Evolutionary conservation across 2,888 invertebrate species (phyloP).

Genomic region (Archaeoteleia sp.): DNA sequence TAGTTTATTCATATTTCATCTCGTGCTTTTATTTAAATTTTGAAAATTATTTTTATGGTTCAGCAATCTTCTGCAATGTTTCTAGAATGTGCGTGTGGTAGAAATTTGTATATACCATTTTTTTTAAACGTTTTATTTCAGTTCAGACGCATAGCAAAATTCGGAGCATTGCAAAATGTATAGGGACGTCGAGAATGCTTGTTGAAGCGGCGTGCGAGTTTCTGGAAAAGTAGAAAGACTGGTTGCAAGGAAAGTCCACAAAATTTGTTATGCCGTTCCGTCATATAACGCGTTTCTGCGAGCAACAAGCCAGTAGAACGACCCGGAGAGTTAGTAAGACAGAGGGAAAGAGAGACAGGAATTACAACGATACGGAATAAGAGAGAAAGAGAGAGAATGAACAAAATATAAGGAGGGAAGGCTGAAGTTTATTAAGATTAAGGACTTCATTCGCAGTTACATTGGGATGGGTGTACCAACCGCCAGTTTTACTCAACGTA

Average conservation of each 20-base stretch:
- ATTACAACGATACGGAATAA: slow-evolving; percentile 26
- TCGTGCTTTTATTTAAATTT: slow-evolving; percentile 16
- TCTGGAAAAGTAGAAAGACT: slow-evolving; percentile 51
- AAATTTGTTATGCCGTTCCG: slow-evolving; percentile 46
- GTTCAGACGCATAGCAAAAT: too few relatives aligned
- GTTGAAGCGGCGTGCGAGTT: slow-evolving; percentile 24
- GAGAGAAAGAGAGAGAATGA: too few relatives aligned
- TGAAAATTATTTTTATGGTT: too few relatives aligned
- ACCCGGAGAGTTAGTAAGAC: slow-evolving; percentile 10
- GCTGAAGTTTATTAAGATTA: slow-evolving; percentile 74
- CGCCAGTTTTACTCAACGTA: slow-evolving; percentile 13
- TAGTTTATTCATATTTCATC: slow-evolving; percentile 30
- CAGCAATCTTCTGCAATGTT: too few relatives aligned
- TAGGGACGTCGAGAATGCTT: slow-evolving; percentile 29
- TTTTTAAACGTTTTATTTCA: too few relatives aligned
- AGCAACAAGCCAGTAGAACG: slow-evolving; percentile 36
- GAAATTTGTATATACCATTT: too few relatives aligned
- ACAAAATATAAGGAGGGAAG: slow-evolving; percentile 46
- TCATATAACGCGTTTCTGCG: slow-evolving; percentile 39
- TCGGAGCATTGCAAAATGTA: slow-evolving; percentile 11
- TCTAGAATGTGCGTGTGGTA: too few relatives aligned
- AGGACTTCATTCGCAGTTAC: slow-evolving; percentile 71
- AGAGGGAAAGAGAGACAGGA: slow-evolving; percentile 20
- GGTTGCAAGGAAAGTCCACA: slow-evolving; percentile 45
- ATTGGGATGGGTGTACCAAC: slow-evolving; percentile 47